A percentile compares a stretch with the other conserved stretches of the same genome.
These are phyloP conservation scores for Sebastes cheni DNA, from an alignment of 2,797 vertebrate genomes.

Conservation along the genomic window DNA sequence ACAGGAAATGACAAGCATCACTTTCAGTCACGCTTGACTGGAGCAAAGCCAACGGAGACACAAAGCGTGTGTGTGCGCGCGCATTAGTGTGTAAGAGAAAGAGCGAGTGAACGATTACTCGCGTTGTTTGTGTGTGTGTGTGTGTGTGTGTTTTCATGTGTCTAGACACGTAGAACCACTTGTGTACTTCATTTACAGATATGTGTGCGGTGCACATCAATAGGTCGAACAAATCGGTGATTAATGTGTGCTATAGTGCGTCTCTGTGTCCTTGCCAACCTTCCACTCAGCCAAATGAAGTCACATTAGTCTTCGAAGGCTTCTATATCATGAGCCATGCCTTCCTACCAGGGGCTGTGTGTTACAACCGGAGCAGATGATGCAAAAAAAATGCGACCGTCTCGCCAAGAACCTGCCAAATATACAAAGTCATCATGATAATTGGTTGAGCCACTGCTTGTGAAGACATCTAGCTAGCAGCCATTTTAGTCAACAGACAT, in stretches of 20 bases:
- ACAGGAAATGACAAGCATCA: slow-evolving; percentile 63
- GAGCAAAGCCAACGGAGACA: slow-evolving; percentile 33
- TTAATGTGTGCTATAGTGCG: background rate
- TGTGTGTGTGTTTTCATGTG: background rate
- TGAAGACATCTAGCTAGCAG: slow-evolving; percentile 30
- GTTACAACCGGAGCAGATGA: slow-evolving; percentile 26
- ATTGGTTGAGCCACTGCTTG: slow-evolving; percentile 5
- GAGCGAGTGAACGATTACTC: background rate
- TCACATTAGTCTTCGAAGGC: slow-evolving; percentile 34
- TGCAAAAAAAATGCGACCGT: slow-evolving; percentile 5
- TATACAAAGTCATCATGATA: slow-evolving; percentile 17
- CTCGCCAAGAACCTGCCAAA: slow-evolving; percentile 40
- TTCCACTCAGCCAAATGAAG: slow-evolving; percentile 18
- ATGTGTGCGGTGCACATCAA: background rate
- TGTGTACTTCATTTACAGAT: background rate
- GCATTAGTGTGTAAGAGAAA: background rate
- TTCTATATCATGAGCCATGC: slow-evolving; percentile 2
- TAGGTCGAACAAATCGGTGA: slow-evolving; percentile 15
- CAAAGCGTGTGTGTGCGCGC: background rate
- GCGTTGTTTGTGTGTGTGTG: background rate
- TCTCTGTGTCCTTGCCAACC: slow-evolving; percentile 16
- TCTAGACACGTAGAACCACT: background rate
- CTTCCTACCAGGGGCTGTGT: background rate
- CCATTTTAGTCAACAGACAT: slow-evolving; percentile 35
- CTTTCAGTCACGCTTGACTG: slow-evolving; percentile 46